These are phyloP conservation scores for Procavia capensis DNA, from an alignment of 2,113 vertebrate genomes.

Conservation along the genomic window DNA sequence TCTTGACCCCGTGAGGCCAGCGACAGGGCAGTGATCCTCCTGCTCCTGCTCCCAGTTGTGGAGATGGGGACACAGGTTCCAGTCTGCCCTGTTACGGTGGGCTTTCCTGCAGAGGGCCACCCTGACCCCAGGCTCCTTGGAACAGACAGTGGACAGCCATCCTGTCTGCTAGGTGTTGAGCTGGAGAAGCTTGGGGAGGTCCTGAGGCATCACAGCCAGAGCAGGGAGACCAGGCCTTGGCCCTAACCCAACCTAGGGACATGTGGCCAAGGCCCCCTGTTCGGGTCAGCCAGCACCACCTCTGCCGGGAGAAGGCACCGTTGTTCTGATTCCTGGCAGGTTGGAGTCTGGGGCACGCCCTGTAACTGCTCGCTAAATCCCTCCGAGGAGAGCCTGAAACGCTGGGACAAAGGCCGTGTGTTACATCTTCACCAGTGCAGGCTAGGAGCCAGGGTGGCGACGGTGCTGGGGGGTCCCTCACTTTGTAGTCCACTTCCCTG, in stretches of 20 bases:
- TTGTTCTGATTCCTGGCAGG: not conserved
- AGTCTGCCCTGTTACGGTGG: not conserved
- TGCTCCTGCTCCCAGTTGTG: too few species aligned
- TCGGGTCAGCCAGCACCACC: not conserved
- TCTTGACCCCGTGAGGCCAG: not conserved
- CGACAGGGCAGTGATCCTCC: not conserved
- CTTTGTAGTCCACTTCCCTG: too few species aligned
- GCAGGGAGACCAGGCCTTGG: not conserved
- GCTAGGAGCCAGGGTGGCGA: not conserved
- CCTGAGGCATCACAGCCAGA: too few species aligned
- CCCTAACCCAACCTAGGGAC: not conserved
- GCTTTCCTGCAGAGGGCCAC: not conserved
- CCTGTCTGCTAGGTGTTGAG: not conserved
- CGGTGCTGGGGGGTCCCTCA: too few species aligned
- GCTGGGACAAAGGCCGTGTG: constrained; percentile 62
- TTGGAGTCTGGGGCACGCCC: not conserved
- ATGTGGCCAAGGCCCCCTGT: too few species aligned
- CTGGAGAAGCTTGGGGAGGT: not conserved
- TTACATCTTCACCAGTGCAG: not conserved
- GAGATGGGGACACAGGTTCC: not conserved
- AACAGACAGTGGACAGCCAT: not conserved
- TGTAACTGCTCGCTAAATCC: not conserved
- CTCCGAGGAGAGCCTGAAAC: not conserved
- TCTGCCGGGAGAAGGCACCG: not conserved
- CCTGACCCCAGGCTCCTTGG: too few species aligned